Evolutionary conservation across 2,797 vertebrate genomes (phyloP).

Genomic region (Schizopygopsis pylzovi): DNA sequence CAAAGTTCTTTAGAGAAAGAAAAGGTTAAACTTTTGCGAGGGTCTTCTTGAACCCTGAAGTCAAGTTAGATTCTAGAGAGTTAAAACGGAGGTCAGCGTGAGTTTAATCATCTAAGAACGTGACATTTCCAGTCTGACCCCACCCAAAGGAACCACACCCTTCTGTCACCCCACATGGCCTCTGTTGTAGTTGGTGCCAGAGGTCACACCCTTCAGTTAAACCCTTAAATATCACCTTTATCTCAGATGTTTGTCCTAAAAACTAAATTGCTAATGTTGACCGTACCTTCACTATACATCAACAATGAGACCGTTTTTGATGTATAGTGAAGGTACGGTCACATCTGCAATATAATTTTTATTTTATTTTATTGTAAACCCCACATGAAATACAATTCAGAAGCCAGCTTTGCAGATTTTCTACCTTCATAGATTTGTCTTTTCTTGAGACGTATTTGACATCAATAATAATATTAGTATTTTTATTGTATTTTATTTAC

Average conservation of each 20-base stretch:
- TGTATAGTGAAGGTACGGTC: not conserved
- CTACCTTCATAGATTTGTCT: not conserved
- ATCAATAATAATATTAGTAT: not conserved
- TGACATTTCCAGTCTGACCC: not conserved
- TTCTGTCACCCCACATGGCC: constrained; percentile 4
- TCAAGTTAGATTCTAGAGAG: not conserved
- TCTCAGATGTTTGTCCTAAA: not conserved
- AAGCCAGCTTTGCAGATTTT: not conserved
- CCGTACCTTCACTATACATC: not conserved
- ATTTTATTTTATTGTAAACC: not conserved
- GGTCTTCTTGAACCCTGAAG: not conserved
- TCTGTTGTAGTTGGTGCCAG: not conserved
- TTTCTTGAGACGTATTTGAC: not conserved
- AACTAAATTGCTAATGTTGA: not conserved
- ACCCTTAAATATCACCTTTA: not conserved
- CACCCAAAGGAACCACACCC: constrained; percentile 7
- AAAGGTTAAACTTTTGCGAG: too few species aligned
- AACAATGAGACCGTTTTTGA: not conserved
- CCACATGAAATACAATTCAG: not conserved
- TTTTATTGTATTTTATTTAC: not conserved
- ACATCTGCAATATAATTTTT: not conserved
- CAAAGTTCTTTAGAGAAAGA: too few species aligned
- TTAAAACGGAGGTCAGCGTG: not conserved
- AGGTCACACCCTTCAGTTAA: not conserved
- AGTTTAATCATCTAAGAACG: not conserved